These are phyloP conservation scores for Sphaerodactylus townsendi DNA, from an alignment of 2,113 vertebrate species.

Conservation along the genomic window DNA sequence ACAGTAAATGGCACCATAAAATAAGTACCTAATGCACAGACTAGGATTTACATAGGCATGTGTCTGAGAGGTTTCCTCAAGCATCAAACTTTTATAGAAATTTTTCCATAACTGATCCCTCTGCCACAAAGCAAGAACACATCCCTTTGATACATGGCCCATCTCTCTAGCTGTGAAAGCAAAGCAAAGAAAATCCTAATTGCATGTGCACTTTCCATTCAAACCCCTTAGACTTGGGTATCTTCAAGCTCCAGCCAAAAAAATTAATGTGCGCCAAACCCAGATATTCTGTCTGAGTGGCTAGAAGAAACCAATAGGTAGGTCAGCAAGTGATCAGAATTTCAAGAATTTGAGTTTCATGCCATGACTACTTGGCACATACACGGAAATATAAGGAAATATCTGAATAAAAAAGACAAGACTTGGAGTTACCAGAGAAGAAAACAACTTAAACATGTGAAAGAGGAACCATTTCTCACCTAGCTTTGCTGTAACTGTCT, in stretches of 20 bases:
- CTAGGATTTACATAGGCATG: background rate
- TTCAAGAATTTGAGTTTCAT: no score
- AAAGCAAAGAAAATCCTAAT: no score
- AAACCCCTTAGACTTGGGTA: no score
- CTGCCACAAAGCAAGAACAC: background rate
- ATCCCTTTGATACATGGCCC: background rate
- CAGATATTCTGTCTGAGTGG: background rate
- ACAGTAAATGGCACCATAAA: no score
- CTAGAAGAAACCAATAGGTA: background rate
- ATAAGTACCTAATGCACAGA: no score
- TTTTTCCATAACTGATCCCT: background rate
- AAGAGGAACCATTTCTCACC: background rate
- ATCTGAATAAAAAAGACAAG: no score
- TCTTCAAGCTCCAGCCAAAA: background rate
- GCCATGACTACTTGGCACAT: background rate
- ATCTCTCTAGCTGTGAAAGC: background rate
- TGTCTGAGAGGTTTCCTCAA: background rate
- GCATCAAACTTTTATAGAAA: background rate
- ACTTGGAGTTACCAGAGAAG: background rate
- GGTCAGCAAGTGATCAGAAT: no score
- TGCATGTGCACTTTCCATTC: background rate
- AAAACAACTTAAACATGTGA: background rate
- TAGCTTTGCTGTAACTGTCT: no score
- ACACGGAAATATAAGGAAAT: background rate
- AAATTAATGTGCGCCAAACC: no score